Evolutionary conservation across 2,888 invertebrate species (phyloP), one percentile per base, ranked within the genome.

Genomic region (Malthinus flaveolus): DNA sequence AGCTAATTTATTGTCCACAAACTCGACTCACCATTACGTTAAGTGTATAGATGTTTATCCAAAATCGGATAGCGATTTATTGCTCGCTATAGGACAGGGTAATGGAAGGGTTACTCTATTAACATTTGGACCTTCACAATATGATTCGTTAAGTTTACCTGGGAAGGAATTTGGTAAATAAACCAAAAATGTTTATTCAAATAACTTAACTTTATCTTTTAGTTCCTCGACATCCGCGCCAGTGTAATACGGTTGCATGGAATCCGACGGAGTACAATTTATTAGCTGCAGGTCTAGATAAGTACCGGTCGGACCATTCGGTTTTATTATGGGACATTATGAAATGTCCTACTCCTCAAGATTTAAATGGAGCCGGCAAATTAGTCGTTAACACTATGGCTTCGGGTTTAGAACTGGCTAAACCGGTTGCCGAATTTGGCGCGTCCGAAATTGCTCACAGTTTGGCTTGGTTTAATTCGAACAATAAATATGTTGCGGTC

Each of bases 41-140:
- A 91, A 93, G 69, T 94, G 94, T 75, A 85, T 95, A 32, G 93
- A 95, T 69, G 89, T 95, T 73, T 92, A 92, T 69, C 93, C 93
- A 15, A 84, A 87, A 51, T 83, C 86, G 32, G 88, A 89, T 51
- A 84, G 85, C 0, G 93, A 93, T 69, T 86, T 93, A 36, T 80
- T 95, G 42, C 79, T 97, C 35, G 96, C 96, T 0, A 85, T 95
- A 6, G 97, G 96, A 1, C 87, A 94, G 72, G 87, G 90, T 0
- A 95, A 89, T 81, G 96, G 97, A n/a, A 88, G 89, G 80, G 88
- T 97, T 35, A 83, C 88, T 0, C 82, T 97, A 5, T 88, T 90
- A 31, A 88, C 89, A 7, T 88, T 93, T 70, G 89, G 89, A 37
- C 87, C 89, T 47, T 83, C 75, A 5, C 83, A 85, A 33, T 83